Evolutionary conservation across 1,140 invertebrate genomes (phyloP), one percentile per base, ranked within the genome.

Genomic region (Drosophila novamexicana): DNA sequence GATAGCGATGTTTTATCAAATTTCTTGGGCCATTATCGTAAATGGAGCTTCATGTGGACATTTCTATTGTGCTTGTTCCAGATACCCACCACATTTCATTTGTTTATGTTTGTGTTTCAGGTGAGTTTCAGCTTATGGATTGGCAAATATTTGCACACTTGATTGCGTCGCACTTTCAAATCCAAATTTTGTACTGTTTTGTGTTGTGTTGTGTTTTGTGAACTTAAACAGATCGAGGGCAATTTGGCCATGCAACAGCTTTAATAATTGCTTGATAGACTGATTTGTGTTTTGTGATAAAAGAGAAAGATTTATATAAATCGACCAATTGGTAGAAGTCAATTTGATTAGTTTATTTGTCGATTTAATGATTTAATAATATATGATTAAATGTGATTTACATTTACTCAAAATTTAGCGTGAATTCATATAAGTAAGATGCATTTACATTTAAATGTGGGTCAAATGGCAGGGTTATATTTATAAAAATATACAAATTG

Each of bases 21-120:
- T 22, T 93, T 94, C 12, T 95, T 96, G 61, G 96, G 96, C 0
- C 94, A 95, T 76, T 95, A 95, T 79, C 95, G 96, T 16, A 93
- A 93, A 64, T 96, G 96, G 96, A 96, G 96, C 88, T 93, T 96
- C 18, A 76, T 95, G 47, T 94, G 96, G 81, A 96, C 95, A 4
- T 94, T 96, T 67, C 92, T 96, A 1, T 92, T 96, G 16, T 95
- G 95, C 1, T 77, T 96, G 7, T 95, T 96, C 63, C 88, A 91
- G 53, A 39, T 92, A 59, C 90, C 92, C 42, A 84, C 79, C 22
- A 92, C 92, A 37, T 89, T 93, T 56, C 92, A 93, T 69, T 82
- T 93, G 65, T 92, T 92, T 67, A 77, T 88, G 57, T 89, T 91
- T 82, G 86, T 91, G 18, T 92, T 93, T 81, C 91, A 92, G 88